phyloP scores from a whole-genome alignment of 2,113 vertebrate genomes.

The Neopipo cinnamomea region DNA sequence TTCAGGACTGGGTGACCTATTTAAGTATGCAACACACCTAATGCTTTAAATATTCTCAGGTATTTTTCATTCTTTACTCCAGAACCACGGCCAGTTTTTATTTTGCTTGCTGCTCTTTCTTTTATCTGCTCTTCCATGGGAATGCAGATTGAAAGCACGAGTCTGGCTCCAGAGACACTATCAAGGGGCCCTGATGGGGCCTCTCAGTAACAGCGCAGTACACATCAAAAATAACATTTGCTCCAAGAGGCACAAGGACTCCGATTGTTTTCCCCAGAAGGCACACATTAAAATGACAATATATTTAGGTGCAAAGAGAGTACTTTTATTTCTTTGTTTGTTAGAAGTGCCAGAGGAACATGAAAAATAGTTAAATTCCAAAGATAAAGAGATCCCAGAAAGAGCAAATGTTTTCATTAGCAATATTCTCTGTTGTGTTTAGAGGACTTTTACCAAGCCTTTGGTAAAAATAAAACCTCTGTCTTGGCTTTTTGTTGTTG shows the following conservation, averaged over 20 bases:
- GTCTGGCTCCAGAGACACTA: not conserved
- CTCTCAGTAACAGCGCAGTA: not conserved
- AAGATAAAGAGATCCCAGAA: not conserved
- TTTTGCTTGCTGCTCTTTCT: not conserved
- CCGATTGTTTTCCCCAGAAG: not conserved
- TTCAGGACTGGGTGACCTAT: not conserved
- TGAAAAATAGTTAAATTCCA: not conserved
- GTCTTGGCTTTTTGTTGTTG: not conserved
- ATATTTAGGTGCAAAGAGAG: not conserved
- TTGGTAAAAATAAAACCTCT: not conserved
- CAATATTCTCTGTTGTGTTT: not conserved
- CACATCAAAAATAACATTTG: not conserved
- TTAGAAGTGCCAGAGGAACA: not conserved
- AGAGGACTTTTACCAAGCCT: not conserved
- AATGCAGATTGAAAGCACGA: not conserved
- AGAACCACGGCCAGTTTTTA: not conserved
- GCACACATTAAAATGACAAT: not conserved
- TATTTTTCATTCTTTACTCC: not conserved
- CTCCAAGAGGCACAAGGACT: not conserved
- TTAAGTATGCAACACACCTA: not conserved
- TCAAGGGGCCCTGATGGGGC: not conserved
- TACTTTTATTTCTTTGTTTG: not conserved
- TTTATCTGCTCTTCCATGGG: not conserved
- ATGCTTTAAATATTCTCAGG: not conserved
- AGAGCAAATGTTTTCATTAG: constrained; percentile 12